Percentiles rank a stretch among this genome's conserved stretches.
These are phyloP conservation scores for Taurulus bubalis DNA, from an alignment of 2,113 vertebrate species.

Conservation along the genomic window DNA sequence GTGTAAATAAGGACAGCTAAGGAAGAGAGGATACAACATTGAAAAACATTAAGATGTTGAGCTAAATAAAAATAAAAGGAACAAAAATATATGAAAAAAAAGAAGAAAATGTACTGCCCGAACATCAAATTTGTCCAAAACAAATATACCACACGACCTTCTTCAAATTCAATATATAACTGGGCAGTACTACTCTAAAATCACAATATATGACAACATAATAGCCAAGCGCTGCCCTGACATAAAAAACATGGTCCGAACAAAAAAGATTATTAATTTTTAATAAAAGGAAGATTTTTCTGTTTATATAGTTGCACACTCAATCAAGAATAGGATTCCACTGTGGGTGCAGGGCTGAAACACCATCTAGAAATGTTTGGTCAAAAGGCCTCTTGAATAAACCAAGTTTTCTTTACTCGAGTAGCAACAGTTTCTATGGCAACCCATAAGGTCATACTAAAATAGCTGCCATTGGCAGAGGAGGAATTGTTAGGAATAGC, in stretches of 20 bases:
- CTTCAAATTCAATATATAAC: background rate
- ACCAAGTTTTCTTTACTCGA: conserved; percentile 66
- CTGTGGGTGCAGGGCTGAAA: conserved; percentile 9
- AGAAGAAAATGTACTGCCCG: background rate
- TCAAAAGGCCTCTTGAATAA: conserved; percentile 70
- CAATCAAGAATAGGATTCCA: conserved; percentile 6
- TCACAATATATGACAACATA: background rate
- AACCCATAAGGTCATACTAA: conserved; percentile 79
- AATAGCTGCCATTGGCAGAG: conserved; percentile 74
- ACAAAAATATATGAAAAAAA: background rate
- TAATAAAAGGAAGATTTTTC: background rate
- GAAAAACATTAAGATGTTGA: background rate
- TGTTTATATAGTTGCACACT: background rate
- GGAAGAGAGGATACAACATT: conserved; percentile 24
- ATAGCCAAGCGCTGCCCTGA: background rate
- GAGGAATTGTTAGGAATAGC: conserved; percentile 42
- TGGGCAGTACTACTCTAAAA: background rate
- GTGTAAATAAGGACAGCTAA: conserved; percentile 93
- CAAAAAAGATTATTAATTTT: background rate
- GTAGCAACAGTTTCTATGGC: conserved; percentile 83
- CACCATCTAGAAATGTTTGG: conserved; percentile 29
- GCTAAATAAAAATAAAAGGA: background rate
- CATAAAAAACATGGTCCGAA: background rate
- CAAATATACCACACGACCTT: background rate
- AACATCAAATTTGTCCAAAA: background rate